A percentile compares a stretch with the other conserved stretches of the same genome.
Evolutionary conservation across 2,797 vertebrate species (phyloP).

Genomic region (Propithecus perrieri): DNA sequence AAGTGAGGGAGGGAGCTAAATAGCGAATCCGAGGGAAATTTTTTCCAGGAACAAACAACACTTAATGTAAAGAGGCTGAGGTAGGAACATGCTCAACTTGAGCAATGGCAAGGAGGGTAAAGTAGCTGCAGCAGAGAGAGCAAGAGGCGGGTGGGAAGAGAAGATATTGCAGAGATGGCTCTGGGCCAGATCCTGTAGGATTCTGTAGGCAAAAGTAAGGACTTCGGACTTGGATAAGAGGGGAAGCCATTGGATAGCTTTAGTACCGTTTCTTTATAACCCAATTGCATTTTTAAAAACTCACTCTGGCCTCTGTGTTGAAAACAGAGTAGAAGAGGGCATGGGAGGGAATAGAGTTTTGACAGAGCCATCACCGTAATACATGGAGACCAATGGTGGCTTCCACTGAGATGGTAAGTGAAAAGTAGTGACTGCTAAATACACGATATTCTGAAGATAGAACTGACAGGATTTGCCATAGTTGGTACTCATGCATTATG

Average conservation of each 20-base stretch:
- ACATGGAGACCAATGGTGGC: neutral
- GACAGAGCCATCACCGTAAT: neutral
- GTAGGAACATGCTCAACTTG: neutral
- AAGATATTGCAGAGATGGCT: neutral
- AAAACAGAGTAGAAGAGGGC: neutral
- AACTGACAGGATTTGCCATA: neutral
- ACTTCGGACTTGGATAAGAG: neutral
- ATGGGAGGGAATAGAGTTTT: neutral
- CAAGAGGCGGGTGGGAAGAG: neutral
- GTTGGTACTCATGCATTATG: neutral
- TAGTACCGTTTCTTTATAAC: neutral
- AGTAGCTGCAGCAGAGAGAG: neutral
- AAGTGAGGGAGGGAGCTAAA: neutral
- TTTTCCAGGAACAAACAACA: neutral
- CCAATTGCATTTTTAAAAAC: neutral
- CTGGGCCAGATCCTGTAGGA: neutral
- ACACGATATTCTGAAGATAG: neutral
- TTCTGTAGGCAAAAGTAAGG: neutral
- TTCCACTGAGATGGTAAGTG: neutral
- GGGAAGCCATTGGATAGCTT: neutral
- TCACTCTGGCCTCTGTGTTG: neutral
- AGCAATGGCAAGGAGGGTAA: neutral
- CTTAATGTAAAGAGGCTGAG: neutral
- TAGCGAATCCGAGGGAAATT: neutral
- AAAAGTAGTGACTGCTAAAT: neutral